Percentiles rank a stretch among this genome's conserved stretches.
Evolutionary conservation across 2,113 vertebrate genomes (phyloP).

Genomic region (Aptenodytes patagonicus): DNA sequence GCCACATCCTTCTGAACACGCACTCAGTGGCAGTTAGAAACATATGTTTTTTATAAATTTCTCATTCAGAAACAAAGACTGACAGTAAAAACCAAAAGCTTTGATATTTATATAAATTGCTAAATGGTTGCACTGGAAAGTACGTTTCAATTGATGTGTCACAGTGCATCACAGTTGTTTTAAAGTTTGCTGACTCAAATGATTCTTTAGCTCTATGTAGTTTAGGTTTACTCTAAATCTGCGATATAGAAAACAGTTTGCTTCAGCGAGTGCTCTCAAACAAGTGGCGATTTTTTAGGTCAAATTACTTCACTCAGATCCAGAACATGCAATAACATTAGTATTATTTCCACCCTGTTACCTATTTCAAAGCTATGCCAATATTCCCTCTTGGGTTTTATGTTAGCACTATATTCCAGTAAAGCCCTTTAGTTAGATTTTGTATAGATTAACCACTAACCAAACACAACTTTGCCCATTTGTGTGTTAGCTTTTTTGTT

Average conservation of each 20-base stretch:
- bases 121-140: slow-evolving; percentile 80
- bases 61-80: slow-evolving; percentile 80
- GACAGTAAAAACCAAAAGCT: slow-evolving; percentile 77
- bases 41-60: slow-evolving; percentile 90
- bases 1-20: slow-evolving; percentile 65
- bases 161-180: slow-evolving; percentile 68
- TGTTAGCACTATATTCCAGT: slow-evolving; percentile 14
- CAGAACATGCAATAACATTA: slow-evolving; percentile 41
- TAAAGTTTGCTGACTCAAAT: slow-evolving; percentile 39
- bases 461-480: slow-evolving; percentile 58
- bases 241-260: slow-evolving; percentile 15
- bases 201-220: slow-evolving; percentile 18
- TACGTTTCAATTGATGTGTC: slow-evolving; percentile 89
- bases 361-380: not conserved
- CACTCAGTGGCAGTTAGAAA: slow-evolving; percentile 81
- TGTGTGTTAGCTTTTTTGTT: slow-evolving; percentile 17
- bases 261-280: not conserved
- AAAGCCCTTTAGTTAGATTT: slow-evolving; percentile 31
- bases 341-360: not conserved
- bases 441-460: slow-evolving; percentile 59
- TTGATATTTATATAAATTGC: slow-evolving; percentile 83
- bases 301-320: slow-evolving; percentile 17
- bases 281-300: slow-evolving; percentile 38
- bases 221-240: slow-evolving; percentile 32
- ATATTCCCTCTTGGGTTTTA: slow-evolving; percentile 32